Base-by-base conservation (phyloP, 2,888 invertebrate genomes). In the Dryobota labecula region DNA sequence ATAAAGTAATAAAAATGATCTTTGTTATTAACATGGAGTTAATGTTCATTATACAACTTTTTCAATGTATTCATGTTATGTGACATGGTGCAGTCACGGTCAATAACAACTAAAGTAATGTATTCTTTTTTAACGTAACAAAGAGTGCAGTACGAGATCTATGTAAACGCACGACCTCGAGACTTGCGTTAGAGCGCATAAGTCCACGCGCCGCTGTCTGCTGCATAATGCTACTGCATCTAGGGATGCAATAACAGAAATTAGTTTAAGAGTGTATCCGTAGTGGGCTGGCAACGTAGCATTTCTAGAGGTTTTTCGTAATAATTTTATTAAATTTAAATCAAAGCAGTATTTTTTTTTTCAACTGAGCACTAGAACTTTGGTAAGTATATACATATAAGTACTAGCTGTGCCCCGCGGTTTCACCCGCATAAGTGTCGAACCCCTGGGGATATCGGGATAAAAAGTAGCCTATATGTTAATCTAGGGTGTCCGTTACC, bases 191-290 rank as follows among this genome's bases (percentile, higher is more conserved):
- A 63, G 78, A 78, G 71, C 76, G 73, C 80, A 88, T 89, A 88
- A 87, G 82, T 73, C 86, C 82, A 88, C 84, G 86, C 84, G 89
- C 74, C 84, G 88, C 70, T 47, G 89, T 79, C 89, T 89, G 85
- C 84, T 67, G 88, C 87, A 90, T 91, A 86, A 88, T 91, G 84
- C 85, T 73, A 76, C n/a, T 79, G 80, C 83, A 78, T 68, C 68
- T 80, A 85, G 80, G 85, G 85, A 66, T 84, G 80, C 20, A 62
- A 64, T 49, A 18, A 66, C 53, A 73, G 66, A 69, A 72, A 54
- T 49, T 33, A 15, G 2, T 33, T 54, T 20, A 73, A n/a, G n/a
- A n/a, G n/a, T n/a, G n/a, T n/a, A n/a, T n/a, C n/a, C n/a, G n/a
- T n/a, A n/a, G n/a, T n/a, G n/a, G n/a, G n/a, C n/a, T n/a, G n/a